phyloP scores from a whole-genome alignment of 1,140 invertebrate species.

The Drosophila hydei region DNA sequence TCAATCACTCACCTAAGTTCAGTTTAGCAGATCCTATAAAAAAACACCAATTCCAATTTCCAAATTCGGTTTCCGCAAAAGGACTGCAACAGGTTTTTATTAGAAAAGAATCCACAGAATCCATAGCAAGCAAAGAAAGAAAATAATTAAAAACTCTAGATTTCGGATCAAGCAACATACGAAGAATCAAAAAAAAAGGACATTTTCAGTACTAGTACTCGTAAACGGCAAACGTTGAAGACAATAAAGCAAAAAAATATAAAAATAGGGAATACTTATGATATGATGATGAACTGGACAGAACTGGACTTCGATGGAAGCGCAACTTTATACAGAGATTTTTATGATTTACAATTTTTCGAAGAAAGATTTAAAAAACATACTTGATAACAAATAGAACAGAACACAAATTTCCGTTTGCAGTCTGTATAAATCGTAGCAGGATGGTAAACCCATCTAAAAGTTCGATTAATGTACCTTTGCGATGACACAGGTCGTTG shows the following conservation, averaged over 20 bases:
- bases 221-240: constrained; percentile 67
- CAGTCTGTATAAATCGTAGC: not conserved
- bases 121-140: not conserved
- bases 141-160: constrained; percentile 23
- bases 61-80: constrained; percentile 66
- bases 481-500: constrained; percentile 37
- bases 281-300: constrained; percentile 41
- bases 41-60: constrained; percentile 18
- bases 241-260: constrained; percentile 67
- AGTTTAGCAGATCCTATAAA: constrained; percentile 4
- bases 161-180: constrained; percentile 35
- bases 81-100: constrained; percentile 38
- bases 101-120: constrained; percentile 1
- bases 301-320: constrained; percentile 16
- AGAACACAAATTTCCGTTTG: constrained; percentile 2
- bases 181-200: constrained; percentile 38
- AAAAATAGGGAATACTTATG: constrained; percentile 57
- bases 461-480: constrained; percentile 44
- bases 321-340: constrained; percentile 42
- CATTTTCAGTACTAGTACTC: constrained; percentile 48
- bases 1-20: constrained; percentile 46
- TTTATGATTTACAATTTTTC: constrained; percentile 12
- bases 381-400: not conserved
- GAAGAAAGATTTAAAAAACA: not conserved
- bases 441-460: not conserved